These are phyloP conservation scores for Criorhina ranunculi DNA, from an alignment of 2,888 invertebrate species.

Conservation along the genomic window DNA sequence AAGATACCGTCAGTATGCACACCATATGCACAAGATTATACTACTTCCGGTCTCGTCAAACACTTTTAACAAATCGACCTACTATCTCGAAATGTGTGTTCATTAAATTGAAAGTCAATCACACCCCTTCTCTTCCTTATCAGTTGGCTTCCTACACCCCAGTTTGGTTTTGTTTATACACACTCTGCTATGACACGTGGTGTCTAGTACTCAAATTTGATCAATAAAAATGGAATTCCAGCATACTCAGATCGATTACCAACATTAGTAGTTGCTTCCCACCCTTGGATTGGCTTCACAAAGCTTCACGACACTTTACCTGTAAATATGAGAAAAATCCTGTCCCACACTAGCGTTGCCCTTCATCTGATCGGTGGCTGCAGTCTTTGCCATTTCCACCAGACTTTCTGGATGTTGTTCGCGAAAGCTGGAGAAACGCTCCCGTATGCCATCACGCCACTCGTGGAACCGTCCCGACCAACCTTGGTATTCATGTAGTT, in stretches of 20 bases:
- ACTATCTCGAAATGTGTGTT: neutral
- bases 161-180: constrained; percentile 16
- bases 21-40: no score
- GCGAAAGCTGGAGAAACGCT: constrained; percentile 87
- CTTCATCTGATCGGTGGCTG: constrained; percentile 81
- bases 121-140: neutral
- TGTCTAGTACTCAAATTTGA: constrained; percentile 21
- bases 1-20: no score
- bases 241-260: constrained; percentile 37
- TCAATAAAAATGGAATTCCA: constrained; percentile 41
- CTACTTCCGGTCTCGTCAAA: neutral
- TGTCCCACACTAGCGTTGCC: constrained; percentile 83
- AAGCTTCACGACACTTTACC: constrained; percentile 84
- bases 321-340: constrained; percentile 89
- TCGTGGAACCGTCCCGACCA: constrained; percentile 89
- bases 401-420: constrained; percentile 87
- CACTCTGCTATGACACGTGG: constrained; percentile 12
- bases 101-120: neutral
- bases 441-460: constrained; percentile 87
- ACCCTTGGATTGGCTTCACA: neutral
- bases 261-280: neutral
- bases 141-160: constrained; percentile 23
- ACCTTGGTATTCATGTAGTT: constrained; percentile 92
- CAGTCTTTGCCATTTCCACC: constrained; percentile 85
- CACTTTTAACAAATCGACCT: neutral